Conservation (phyloP, 2,888 invertebrate species). For the Tupiocoris notatus region DNA sequence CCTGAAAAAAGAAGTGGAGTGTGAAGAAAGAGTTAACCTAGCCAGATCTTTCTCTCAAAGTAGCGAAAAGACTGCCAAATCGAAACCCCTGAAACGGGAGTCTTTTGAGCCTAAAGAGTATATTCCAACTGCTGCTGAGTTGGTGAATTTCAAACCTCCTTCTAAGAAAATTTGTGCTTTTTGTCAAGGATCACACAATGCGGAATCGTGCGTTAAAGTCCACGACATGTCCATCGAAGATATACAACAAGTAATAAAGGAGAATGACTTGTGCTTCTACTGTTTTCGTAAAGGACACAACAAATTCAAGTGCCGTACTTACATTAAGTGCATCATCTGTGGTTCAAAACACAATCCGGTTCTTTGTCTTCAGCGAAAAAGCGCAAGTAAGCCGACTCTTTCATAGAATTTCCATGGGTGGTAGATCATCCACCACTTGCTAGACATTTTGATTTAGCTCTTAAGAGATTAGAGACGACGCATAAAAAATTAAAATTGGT, state of each 20-base stretch:
- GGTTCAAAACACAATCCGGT: too few relatives aligned
- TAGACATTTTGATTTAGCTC: neutral
- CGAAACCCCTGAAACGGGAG: neutral
- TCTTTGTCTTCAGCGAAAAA: neutral
- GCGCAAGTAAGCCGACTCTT: neutral
- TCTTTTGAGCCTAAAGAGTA: neutral
- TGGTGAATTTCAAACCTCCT: neutral
- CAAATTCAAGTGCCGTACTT: too few relatives aligned
- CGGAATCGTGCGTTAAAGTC: neutral
- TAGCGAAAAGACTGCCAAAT: neutral
- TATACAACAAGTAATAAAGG: neutral
- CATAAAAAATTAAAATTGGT: neutral
- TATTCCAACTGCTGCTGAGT: constrained; percentile 14
- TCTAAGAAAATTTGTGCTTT: neutral
- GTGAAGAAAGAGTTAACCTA: constrained; percentile 7
- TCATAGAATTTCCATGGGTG: neutral
- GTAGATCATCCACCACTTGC: neutral
- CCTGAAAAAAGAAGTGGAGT: constrained; percentile 5
- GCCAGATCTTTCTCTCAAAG: neutral
- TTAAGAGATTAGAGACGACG: neutral
- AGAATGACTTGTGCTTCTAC: neutral
- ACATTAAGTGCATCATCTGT: neutral
- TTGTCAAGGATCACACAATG: neutral
- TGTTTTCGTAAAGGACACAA: neutral
- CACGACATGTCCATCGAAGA: neutral